phyloP scores from a whole-genome alignment of 2,888 invertebrate species.

The Patella caerulea region DNA sequence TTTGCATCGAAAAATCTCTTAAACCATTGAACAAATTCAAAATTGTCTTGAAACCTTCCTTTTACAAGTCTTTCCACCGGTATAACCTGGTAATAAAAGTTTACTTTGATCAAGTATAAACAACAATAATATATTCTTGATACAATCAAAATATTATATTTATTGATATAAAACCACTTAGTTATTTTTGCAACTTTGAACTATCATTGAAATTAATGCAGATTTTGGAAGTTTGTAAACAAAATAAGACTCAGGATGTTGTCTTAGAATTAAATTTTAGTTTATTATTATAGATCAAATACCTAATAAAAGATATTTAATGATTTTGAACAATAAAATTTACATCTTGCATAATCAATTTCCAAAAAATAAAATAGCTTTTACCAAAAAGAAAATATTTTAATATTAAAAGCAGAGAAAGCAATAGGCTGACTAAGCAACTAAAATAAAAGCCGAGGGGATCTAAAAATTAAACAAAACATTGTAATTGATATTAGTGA shows the following conservation, averaged over 20 bases:
- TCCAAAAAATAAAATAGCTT: not conserved
- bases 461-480: conserved; percentile 1
- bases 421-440: not conserved
- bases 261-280: no score
- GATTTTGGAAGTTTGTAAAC: no score
- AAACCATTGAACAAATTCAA: conserved; percentile 99
- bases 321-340: not conserved
- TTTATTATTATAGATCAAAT: no score
- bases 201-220: no score
- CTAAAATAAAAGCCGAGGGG: not conserved
- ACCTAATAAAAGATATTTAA: no score
- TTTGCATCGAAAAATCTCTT: conserved; percentile 99
- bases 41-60: conserved; percentile 99
- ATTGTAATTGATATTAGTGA: not conserved
- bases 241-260: no score
- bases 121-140: no score
- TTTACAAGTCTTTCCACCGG: conserved; percentile 99
- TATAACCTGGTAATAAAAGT: conserved; percentile 84
- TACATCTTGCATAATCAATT: not conserved
- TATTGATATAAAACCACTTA: no score
- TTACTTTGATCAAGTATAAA: not conserved
- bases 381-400: not conserved
- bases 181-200: no score
- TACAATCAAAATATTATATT: no score
- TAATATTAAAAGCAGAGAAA: not conserved